Base-by-base conservation (phyloP, 2,797 vertebrate genomes). In the Parauchenoglanis punctatus region DNA sequence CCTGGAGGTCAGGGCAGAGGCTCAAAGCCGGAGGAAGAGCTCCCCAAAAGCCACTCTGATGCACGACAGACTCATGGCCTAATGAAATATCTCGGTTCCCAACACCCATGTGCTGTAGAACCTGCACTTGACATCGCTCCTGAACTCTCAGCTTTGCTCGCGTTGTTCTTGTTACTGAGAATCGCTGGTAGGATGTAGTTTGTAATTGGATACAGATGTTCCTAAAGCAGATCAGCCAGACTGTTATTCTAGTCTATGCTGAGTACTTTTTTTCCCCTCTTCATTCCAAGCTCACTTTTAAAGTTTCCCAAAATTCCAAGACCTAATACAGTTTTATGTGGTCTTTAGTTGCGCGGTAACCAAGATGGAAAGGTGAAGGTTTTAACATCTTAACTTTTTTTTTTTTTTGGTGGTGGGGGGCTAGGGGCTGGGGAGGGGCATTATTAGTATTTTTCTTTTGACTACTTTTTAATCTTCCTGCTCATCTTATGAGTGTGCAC, bases 141-240 rank as follows among this genome's bases (percentile, higher is more conserved):
- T 96, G 93, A 96, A 96, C 95, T 95, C 94, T 68, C 81, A 92
- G 93, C 90, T 94, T 93, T 91, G 92, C 94, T 94, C 89, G 93
- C 94, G 93, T 95, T 96, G 94, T 96, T 95, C 95, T 94, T 93
- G 93, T 94, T 94, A 86, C 93, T 93, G 90, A 94, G 95, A 96
- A 95, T 94, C 95, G 95, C 68, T 91, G 90, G 93, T 92, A 96
- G 96, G 97, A 98, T 97, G 96, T 96, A 96, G 96, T 95, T 97
- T 94, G 96, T 98, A 98, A 99, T 98, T 97, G 96, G 96, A 97
- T 96, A 95, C 98, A 99, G 97, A 97, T 99, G 98, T 96, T 95
- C 94, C 88, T 89, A 95, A 95, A 94, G 68, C 95, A 93, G 93
- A 96, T 93, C 89, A 93, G 95, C 96, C 96, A 97, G 96, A 96